Evolutionary conservation across 2,888 invertebrate genomes (phyloP), one percentile per base, ranked within the genome.

Genomic region (Eupeodes luniger): DNA sequence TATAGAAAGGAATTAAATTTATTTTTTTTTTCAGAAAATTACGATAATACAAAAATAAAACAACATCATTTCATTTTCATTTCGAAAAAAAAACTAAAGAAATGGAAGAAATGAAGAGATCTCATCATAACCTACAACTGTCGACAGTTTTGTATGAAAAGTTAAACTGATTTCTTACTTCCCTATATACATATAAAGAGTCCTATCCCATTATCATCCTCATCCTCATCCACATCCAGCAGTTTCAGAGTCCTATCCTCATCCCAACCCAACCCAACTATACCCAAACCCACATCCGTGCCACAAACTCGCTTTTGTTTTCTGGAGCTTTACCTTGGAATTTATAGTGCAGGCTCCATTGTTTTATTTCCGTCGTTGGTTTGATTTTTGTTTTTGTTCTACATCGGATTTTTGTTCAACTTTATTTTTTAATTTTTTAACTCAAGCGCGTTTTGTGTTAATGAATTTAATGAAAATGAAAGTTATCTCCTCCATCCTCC

Each of bases 391-490:
- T 49, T 72, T 14, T 55, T 36, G 11, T 57, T 55, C 19, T 12
- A n/a, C 55, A 12, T 57, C 14, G n/a, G 27, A 27, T 27, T 14
- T 27, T 14, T 59, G 27, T 27, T 27, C 27, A 27, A 27, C 27
- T 27, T 36, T 14, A 11, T 27, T 36, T 11, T 36, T 16, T 61
- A 10, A 47, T 59, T 16, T 51, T 70, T 34, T 49, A 11, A 57
- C 16, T 69, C 27, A 10, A 57, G 72, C 57, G 78, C 80, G 59
- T 84, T 74, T 81, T 81, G 67, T 85, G 74, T 88, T 88, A 85
- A 88, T 88, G 88, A 85, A 85, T 85, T 88, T 88, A 88, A 88
- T 88, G 85, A 88, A 88, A 88, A 88, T 70, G 85, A 88, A 88
- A 85, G 88, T 88, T 77, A 87, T 84, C 66, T 59, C 11, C 47